phyloP scores from a whole-genome alignment of 2,888 invertebrate genomes.

The Ornithoptera alexandrae region DNA sequence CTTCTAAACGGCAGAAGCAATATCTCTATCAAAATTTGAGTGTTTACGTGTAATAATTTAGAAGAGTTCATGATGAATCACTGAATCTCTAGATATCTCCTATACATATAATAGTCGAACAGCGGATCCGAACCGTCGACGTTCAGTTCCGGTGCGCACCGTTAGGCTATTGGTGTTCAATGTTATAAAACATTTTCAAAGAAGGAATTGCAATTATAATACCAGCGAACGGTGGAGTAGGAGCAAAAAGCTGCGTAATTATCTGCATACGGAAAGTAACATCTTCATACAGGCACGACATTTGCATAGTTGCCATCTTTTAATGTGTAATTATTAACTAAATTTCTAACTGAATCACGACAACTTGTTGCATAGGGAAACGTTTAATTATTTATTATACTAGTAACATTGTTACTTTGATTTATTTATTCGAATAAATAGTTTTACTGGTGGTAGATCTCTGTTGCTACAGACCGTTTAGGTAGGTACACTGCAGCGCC shows the following conservation, averaged over 20 bases:
- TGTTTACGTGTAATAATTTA: too few species aligned
- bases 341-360: not conserved
- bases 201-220: conserved; percentile 14
- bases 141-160: not conserved
- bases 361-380: not conserved
- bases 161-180: not conserved
- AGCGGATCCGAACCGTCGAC: not conserved
- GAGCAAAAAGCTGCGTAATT: conserved; percentile 22
- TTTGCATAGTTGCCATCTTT: conserved; percentile 22
- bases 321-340: not conserved
- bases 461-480: too few species aligned
- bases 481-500: too few species aligned
- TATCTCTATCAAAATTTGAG: too few species aligned
- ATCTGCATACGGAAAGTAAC: conserved; percentile 23
- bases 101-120: not conserved
- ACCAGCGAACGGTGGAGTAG: not conserved
- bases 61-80: too few species aligned
- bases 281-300: conserved; percentile 24
- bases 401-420: too few species aligned
- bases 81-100: too few species aligned
- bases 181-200: not conserved
- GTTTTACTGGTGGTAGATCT: too few species aligned
- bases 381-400: too few species aligned
- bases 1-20: too few species aligned
- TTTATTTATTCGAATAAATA: too few species aligned